These are phyloP conservation scores for Upupa epops DNA, from an alignment of 2,113 vertebrate genomes.

Conservation along the genomic window DNA sequence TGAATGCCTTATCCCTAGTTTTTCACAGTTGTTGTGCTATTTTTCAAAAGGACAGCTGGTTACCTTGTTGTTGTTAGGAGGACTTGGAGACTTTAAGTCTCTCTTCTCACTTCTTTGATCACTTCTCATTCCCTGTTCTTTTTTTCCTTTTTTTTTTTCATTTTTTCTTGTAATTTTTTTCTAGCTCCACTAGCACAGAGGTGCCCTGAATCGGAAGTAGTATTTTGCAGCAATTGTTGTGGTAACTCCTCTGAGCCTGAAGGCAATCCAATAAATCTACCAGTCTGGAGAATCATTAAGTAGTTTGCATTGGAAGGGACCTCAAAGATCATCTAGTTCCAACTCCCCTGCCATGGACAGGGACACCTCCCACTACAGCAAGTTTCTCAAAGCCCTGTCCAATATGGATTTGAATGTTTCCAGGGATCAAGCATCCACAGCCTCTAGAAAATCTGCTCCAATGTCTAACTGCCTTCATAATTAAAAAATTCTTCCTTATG, in stretches of 20 bases:
- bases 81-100: not conserved
- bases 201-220: not conserved
- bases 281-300: not conserved
- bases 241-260: not conserved
- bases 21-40: not conserved
- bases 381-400: not conserved
- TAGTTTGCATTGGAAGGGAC: not conserved
- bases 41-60: not conserved
- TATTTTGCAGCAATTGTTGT: not conserved
- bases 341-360: not conserved
- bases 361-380: not conserved
- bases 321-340: not conserved
- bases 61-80: not conserved
- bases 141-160: not conserved
- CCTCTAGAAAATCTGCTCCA: not conserved
- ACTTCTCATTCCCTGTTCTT: not conserved
- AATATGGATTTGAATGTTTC: not conserved
- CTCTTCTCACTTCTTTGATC: not conserved
- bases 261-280: not conserved
- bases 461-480: too few species aligned
- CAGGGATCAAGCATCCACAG: not conserved
- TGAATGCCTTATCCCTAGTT: not conserved
- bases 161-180: not conserved
- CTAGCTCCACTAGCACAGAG: not conserved
- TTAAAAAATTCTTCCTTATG: too few species aligned